Conservation (phyloP, 2,797 vertebrate genomes). For the Astyanax mexicanus region DNA sequence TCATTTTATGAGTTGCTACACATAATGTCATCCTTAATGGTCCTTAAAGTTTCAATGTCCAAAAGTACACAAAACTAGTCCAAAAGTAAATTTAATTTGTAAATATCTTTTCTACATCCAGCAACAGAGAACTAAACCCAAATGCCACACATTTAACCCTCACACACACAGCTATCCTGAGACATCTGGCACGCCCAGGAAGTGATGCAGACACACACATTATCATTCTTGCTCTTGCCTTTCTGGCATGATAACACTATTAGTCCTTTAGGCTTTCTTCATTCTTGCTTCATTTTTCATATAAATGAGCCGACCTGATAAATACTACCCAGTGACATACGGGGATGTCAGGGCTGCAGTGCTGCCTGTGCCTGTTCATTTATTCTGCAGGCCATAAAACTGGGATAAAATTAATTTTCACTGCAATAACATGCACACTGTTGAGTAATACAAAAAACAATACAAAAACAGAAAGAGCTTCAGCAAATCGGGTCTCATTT, state of each 20-base stretch:
- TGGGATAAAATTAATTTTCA: background rate
- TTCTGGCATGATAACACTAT: background rate
- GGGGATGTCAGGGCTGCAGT: background rate
- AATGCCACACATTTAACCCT: background rate
- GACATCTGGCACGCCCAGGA: background rate
- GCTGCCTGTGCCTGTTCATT: background rate
- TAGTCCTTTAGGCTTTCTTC: background rate
- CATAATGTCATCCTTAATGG: too few relatives aligned
- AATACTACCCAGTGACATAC: conserved; percentile 1
- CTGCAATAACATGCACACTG: background rate
- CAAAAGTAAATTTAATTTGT: too few relatives aligned
- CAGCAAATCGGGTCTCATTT: too few relatives aligned
- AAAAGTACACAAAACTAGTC: too few relatives aligned
- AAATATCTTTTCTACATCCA: too few relatives aligned
- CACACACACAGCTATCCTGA: background rate
- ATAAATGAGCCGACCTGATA: background rate
- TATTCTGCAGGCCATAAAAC: background rate
- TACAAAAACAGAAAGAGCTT: background rate
- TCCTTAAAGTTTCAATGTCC: too few relatives aligned
- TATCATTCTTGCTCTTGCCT: background rate
- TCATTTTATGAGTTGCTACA: too few relatives aligned
- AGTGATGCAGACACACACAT: background rate
- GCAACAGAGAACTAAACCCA: too few relatives aligned
- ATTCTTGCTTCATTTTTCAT: background rate
- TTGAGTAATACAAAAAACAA: background rate